Base-by-base conservation (phyloP, 2,888 invertebrate species). In the Nomada lathburiana region DNA sequence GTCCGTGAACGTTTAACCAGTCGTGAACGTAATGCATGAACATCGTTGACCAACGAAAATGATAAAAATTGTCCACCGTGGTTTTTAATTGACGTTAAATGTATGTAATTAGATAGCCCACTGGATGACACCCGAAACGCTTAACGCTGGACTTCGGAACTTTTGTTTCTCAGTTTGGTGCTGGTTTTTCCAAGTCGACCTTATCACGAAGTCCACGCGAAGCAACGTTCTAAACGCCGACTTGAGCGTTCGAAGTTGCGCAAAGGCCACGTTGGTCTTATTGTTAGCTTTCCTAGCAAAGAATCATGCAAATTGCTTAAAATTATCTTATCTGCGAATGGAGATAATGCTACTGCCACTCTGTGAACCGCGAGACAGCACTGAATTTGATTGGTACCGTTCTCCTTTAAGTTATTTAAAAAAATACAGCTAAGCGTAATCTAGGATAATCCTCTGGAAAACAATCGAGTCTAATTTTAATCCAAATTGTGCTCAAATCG, bases 131-230 rank as follows among this genome's bases (percentile, higher is more conserved):
- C 16, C 13, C 16, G 10, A 13, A 47, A 11, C 3, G 47, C 16
- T 16, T 47, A 11, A 16, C 47, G 13, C 47, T 47, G 16, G 47
- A 52, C 70, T 76, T 50, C 62, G 75, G 53, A 76, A 76, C 60
- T 47, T 70, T 76, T 36, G 36, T 36, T 36, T 36, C 36, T 36
- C 7, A 36, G 7, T 42, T 60, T 53, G 44, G 72, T 68, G 72
- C 80, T 29, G 72, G 60, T 80, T 80, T 80, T 80, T 80, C 57
- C 62, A 55, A 80, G 72, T 63, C 42, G 20, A 62, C 60, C 23
- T 80, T 72, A 72, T 80, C 72, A 65, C 71, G 53, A 53, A 13
- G 59, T 67, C 60, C 65, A 62, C 65, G 65, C 50, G 71, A 80
- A 67, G 65, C 65, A 67, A 71, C 67, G 72, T 55, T 52, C 65